phyloP scores from a whole-genome alignment of 2,113 vertebrate genomes.

The Cyanoderma ruficeps region DNA sequence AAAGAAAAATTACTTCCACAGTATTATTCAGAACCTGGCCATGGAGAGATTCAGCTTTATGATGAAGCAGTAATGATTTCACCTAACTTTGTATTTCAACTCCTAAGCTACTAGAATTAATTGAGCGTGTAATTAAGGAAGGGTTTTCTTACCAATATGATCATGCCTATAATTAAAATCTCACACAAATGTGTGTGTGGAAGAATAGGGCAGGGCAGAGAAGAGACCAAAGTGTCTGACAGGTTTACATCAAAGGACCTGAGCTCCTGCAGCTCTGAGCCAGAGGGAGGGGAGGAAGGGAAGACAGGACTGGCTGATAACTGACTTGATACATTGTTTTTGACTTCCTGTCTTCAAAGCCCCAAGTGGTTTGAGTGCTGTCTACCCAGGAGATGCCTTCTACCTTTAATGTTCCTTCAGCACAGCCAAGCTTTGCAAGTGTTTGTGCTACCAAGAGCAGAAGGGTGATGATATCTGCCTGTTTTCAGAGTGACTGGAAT shows the following conservation, averaged over 20 bases:
- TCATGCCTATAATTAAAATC: slow-evolving; percentile 61
- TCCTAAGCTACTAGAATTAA: slow-evolving; percentile 51
- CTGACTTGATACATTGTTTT: slow-evolving; percentile 19
- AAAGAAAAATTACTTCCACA: background rate
- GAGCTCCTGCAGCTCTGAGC: slow-evolving; percentile 15
- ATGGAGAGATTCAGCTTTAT: slow-evolving; percentile 19
- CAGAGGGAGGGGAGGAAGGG: slow-evolving; percentile 52
- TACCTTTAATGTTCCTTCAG: background rate
- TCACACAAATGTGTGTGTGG: slow-evolving; percentile 20
- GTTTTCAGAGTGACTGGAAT: background rate
- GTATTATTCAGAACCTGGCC: background rate
- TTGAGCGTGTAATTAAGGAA: slow-evolving; percentile 66
- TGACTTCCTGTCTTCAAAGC: slow-evolving; percentile 53
- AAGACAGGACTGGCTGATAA: slow-evolving; percentile 29
- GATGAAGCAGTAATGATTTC: slow-evolving; percentile 34
- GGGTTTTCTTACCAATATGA: slow-evolving; percentile 51
- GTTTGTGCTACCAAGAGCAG: background rate
- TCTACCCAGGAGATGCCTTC: background rate
- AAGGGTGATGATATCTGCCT: background rate
- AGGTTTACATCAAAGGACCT: slow-evolving; percentile 60
- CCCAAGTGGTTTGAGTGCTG: background rate
- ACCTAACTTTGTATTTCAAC: slow-evolving; percentile 14
- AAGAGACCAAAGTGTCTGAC: slow-evolving; percentile 34
- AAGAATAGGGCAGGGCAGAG: slow-evolving; percentile 43
- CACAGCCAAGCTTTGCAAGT: background rate